Evolutionary conservation across 2,113 vertebrate genomes (phyloP).

Genomic region (Morone chrysops): DNA sequence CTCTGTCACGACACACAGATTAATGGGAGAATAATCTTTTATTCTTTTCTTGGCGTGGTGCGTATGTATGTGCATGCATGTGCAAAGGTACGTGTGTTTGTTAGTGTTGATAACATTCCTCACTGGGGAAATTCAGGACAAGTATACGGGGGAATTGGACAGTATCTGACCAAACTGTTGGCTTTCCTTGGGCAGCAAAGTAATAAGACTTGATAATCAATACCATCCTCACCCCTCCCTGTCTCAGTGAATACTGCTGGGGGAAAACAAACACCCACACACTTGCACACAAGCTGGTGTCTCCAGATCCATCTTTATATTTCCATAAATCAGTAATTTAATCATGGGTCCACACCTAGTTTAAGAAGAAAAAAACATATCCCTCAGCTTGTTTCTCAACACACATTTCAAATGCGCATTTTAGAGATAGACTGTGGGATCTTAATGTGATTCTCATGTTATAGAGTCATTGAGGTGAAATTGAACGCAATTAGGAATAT

Average conservation of each 20-base stretch:
- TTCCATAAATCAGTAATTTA: not conserved
- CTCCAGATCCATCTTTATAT: slow-evolving; percentile 20
- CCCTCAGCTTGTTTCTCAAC: not conserved
- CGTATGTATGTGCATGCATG: not conserved
- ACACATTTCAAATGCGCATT: not conserved
- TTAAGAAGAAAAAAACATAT: not conserved
- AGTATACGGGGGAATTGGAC: slow-evolving; percentile 18
- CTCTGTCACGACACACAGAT: slow-evolving; percentile 19
- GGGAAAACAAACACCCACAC: slow-evolving; percentile 18
- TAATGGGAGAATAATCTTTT: slow-evolving; percentile 32
- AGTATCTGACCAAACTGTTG: slow-evolving; percentile 23
- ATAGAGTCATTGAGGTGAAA: not conserved
- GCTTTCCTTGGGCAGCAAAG: slow-evolving; percentile 39
- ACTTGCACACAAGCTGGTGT: not conserved
- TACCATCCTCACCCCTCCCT: slow-evolving; percentile 27
- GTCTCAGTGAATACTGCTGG: slow-evolving; percentile 13
- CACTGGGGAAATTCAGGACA: slow-evolving; percentile 28
- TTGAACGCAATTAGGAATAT: not conserved
- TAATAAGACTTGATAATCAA: slow-evolving; percentile 64
- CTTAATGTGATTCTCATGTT: not conserved
- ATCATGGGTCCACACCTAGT: slow-evolving; percentile 8
- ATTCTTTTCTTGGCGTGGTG: not conserved
- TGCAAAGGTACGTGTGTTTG: slow-evolving; percentile 7
- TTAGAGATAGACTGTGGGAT: not conserved
- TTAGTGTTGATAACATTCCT: slow-evolving; percentile 31